These are phyloP conservation scores for Gymnothorax javanicus DNA, from an alignment of 2,797 vertebrate species.

Conservation along the genomic window DNA sequence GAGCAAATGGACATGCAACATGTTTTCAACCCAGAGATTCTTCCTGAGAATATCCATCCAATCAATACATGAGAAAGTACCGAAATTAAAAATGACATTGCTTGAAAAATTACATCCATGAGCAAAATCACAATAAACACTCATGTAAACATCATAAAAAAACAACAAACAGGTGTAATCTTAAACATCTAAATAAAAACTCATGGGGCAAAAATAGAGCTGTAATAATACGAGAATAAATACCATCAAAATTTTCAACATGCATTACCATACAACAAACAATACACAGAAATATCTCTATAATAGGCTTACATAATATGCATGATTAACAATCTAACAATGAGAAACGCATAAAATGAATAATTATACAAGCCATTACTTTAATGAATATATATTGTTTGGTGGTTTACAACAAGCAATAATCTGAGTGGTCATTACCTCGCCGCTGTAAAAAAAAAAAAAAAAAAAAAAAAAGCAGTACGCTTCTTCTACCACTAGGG, in stretches of 20 bases:
- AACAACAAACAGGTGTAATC: background rate
- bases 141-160: background rate
- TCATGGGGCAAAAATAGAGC: background rate
- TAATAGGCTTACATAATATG: background rate
- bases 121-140: background rate
- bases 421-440: background rate
- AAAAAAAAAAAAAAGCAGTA: background rate
- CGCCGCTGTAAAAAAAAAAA: background rate
- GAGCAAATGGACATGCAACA: background rate
- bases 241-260: background rate
- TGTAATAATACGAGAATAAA: background rate
- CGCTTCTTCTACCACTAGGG: background rate
- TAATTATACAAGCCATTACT: background rate
- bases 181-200: background rate
- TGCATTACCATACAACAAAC: background rate
- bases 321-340: background rate
- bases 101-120: background rate
- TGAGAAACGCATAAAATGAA: background rate
- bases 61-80: background rate
- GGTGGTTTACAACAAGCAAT: background rate
- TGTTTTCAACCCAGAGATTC: background rate
- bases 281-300: background rate
- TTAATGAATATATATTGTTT: background rate
- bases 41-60: background rate
- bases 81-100: background rate